Conservation (phyloP, 2,113 vertebrate species). For the Myrmophylax atrothorax region DNA sequence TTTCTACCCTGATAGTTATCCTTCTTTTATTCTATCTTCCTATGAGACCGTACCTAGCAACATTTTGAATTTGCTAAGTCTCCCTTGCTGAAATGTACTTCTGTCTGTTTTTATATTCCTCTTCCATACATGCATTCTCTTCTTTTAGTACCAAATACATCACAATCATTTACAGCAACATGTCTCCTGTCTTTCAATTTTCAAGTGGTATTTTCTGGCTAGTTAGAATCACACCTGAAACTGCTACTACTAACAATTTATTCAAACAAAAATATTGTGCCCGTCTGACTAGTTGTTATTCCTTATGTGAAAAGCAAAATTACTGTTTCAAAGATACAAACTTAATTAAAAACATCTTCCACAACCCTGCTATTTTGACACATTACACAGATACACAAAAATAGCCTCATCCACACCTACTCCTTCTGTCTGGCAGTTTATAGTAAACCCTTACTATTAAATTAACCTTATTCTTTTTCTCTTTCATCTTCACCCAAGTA, state of each 20-base stretch:
- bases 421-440: conserved; percentile 33
- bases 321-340: conserved; percentile 10
- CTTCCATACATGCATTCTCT: background rate
- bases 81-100: background rate
- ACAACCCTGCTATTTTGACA: background rate
- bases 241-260: background rate
- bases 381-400: conserved; percentile 26
- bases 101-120: background rate
- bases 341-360: conserved; percentile 22
- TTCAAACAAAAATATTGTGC: background rate
- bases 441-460: conserved; percentile 28
- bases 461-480: conserved; percentile 11
- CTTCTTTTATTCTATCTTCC: background rate
- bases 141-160: background rate
- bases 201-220: background rate
- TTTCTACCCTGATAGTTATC: background rate
- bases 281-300: background rate
- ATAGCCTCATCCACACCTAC: conserved; percentile 37
- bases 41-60: background rate
- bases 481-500: conserved; percentile 60
- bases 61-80: background rate
- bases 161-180: background rate
- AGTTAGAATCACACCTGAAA: background rate
- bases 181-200: background rate
- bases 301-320: background rate